Evolutionary conservation across 2,888 invertebrate genomes (phyloP).

Genomic region (Drosophila multiciliata): DNA sequence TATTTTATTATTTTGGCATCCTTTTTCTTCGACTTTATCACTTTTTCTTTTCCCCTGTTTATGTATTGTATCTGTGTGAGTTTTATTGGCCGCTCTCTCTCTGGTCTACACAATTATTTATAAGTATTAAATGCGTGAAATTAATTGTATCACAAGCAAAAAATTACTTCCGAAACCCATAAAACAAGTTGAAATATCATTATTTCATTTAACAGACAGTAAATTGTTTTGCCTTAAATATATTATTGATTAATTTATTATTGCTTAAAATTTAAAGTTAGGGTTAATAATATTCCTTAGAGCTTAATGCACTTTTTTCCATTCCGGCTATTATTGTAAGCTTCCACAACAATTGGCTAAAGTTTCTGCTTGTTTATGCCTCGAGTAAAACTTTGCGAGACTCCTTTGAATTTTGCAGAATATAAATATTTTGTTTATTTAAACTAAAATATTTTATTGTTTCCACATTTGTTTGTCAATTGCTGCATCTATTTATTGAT

Average conservation of each 20-base stretch:
- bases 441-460: neutral
- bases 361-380: neutral
- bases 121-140: constrained; percentile 46
- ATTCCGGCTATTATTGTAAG: neutral
- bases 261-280: neutral
- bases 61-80: neutral
- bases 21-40: neutral
- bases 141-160: constrained; percentile 33
- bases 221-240: neutral
- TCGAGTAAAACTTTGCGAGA: neutral
- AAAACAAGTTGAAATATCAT: neutral
- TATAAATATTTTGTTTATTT: constrained; percentile 9
- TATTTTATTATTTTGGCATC: constrained; percentile 53
- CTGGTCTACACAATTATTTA: constrained; percentile 49
- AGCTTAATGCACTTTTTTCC: neutral
- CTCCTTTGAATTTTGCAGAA: neutral
- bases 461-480: neutral
- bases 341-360: neutral
- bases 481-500: neutral
- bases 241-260: neutral
- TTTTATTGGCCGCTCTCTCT: constrained; percentile 32
- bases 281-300: neutral
- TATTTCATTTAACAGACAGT: neutral
- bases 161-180: constrained; percentile 3
- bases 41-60: neutral